Base-by-base conservation (phyloP, 1,140 invertebrate species). In the Eulimnadia texana region DNA sequence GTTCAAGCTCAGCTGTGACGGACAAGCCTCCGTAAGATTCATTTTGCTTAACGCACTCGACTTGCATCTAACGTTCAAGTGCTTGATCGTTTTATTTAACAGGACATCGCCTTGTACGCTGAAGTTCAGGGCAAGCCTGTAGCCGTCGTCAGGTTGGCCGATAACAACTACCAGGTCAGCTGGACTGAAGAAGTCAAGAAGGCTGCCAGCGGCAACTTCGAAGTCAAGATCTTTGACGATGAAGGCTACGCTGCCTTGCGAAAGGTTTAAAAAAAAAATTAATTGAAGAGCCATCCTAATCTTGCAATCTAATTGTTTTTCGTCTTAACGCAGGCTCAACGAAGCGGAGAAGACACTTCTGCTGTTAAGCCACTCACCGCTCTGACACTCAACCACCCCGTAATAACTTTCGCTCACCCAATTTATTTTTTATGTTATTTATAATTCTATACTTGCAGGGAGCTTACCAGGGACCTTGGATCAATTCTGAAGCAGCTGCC, bases 401-500 rank as follows among this genome's bases (percentile, higher is more conserved):
- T 78, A 70, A 71, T 71, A 70, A n/a, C n/a, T 42, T 49, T 60
- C 28, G 33, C 47, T 23, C 28, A 62, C 25, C 23, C 23, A 29
- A 29, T 20, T 2, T 29, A 0, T 33, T 1, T 3, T 13, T 53
- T 9, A 63, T 28, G 9, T 56, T 3, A 25, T 20, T 33, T 24
- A 20, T 64, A 1, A 25, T 33, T 63, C n/a, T 67, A 24, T 62
- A 54, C 57, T 70, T 73, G 20, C 68, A 78, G 73, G 88, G 90
- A 65, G 84, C 90, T 62, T 95, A 91, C 74, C 85, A 83, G 65
- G 93, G 93, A 16, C 90, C 90, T 6, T 88, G 86, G 83, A 79
- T 97, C 11, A 92, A 93, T 68, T 91, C 89, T 11, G 93, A 97
- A 78, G 82, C 93, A 27, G 75, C 95, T 50, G 93, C 92, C 33